These are phyloP conservation scores for Amorpha juglandis DNA, from an alignment of 2,888 invertebrate genomes.

Conservation along the genomic window DNA sequence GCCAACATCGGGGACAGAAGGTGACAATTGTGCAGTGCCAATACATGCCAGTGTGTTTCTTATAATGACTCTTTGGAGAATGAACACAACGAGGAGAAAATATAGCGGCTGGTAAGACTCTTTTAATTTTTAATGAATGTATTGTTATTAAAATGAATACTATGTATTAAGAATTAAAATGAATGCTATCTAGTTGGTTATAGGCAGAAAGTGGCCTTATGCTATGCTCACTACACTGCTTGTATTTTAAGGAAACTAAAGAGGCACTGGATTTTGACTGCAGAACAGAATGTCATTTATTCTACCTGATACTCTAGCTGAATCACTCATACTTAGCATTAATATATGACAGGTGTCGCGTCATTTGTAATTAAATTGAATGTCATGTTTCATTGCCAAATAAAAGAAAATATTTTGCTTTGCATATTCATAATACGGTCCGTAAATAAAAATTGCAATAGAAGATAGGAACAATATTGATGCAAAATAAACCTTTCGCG, in stretches of 20 bases:
- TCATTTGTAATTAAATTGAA: neutral
- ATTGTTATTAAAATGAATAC: no score
- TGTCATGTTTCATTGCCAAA: neutral
- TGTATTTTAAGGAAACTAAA: no score
- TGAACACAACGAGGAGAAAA: conserved; percentile 79
- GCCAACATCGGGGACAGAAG: conserved; percentile 55
- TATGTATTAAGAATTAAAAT: no score
- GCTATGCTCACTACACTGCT: no score
- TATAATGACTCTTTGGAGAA: conserved; percentile 72
- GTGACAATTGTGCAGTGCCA: conserved; percentile 68
- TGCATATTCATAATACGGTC: neutral
- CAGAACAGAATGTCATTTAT: no score
- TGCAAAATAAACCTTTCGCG: neutral
- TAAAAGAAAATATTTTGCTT: neutral
- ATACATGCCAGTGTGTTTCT: conserved; percentile 63
- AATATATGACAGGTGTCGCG: neutral
- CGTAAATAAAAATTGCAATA: neutral
- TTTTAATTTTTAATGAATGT: neutral
- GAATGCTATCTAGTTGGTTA: no score
- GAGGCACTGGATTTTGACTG: no score
- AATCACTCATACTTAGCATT: no score
- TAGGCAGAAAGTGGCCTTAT: no score
- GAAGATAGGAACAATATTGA: neutral
- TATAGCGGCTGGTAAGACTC: conserved; percentile 67
- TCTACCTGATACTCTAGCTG: no score